Base-by-base conservation (phyloP, 2,888 invertebrate genomes). In the Anticlea derivata region DNA sequence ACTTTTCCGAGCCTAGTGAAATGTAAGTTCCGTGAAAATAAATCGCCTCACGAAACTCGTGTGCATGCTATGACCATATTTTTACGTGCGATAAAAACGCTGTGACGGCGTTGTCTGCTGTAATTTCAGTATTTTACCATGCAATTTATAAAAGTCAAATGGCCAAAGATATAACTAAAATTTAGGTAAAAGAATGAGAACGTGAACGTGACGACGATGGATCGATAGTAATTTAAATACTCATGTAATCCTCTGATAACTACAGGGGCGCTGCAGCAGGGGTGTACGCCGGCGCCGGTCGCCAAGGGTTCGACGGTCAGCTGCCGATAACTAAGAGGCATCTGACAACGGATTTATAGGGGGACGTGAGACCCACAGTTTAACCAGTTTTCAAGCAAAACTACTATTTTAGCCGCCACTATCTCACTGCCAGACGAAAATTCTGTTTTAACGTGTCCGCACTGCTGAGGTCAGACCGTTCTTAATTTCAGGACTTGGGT, bases 301-400 rank as follows among this genome's bases (percentile, higher is more conserved):
- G n/a, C n/a, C n/a, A n/a, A 57, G 66, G 65, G 61, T 66, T 46
- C 57, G 49, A 55, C 61, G 68, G 65, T 64, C 67, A 69, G 62
- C 66, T 61, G 61, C 63, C 65, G 75, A 77, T 75, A 78, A 69
- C 68, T 68, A 66, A 66, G 69, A 65, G 65, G 61, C 63, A 65
- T 65, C 68, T 66, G 68, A 64, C 70, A 65, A 68, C 58, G 54
- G 67, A 71, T 75, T 67, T 71, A 68, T 65, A 57, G 65, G 31
- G 54, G 60, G 56, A 62, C 63, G 60, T 51, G 57, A 60, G 48
- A 53, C 48, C 55, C 50, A 64, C 58, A 56, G 55, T 60, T 55
- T 58, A 55, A 55, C 59, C 55, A 50, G 50, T 57, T 62, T 61
- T 55, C 54, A 31, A 57, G 43, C 35, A 60, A 56, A 54, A 60